Evolutionary conservation across 1,140 invertebrate species (phyloP).

Genomic region (Drosophila sproati): DNA sequence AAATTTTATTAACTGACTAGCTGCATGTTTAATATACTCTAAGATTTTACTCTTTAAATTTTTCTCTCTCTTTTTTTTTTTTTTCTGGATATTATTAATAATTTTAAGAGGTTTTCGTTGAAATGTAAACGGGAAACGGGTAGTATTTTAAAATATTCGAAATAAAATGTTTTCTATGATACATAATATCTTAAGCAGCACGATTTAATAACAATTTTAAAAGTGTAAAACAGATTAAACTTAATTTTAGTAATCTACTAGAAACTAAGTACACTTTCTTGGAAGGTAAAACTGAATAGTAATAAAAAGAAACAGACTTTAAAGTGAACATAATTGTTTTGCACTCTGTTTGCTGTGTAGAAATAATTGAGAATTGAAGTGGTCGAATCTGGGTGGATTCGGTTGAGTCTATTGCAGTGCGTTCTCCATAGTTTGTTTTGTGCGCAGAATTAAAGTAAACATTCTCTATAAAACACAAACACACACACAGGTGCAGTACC

Average conservation of each 20-base stretch:
- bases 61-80: no score
- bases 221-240: neutral
- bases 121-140: no score
- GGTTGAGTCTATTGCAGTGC: slow-evolving; percentile 39
- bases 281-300: neutral
- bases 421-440: slow-evolving; percentile 61
- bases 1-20: slow-evolving; percentile 26
- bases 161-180: no score
- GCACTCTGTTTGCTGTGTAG: slow-evolving; percentile 19
- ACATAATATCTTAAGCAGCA: no score
- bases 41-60: neutral
- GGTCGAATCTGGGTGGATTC: neutral
- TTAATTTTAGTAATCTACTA: neutral
- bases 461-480: slow-evolving; percentile 27
- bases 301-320: neutral
- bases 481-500: slow-evolving; percentile 6
- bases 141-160: no score
- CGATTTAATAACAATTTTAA: no score
- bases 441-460: slow-evolving; percentile 70
- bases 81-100: no score
- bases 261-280: neutral
- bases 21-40: slow-evolving; percentile 11
- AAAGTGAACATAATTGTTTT: slow-evolving; percentile 13
- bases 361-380: slow-evolving; percentile 66
- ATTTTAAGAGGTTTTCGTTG: no score